Evolutionary conservation across 1,140 invertebrate species (phyloP).

Genomic region (Seison nebaliae): DNA sequence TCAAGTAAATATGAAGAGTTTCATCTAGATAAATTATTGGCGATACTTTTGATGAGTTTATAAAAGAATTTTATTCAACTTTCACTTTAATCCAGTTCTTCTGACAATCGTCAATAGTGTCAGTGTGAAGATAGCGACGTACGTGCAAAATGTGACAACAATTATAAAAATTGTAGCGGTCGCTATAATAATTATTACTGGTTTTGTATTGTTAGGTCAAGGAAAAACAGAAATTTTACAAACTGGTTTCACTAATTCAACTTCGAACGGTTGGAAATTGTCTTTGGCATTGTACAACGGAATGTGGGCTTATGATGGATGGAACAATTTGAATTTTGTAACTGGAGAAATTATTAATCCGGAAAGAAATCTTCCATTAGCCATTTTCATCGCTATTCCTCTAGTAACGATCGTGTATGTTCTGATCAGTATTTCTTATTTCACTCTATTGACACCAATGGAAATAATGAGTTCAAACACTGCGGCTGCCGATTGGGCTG

Average conservation of each 20-base stretch:
- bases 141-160: no score
- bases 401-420: conserved; percentile 42
- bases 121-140: no score
- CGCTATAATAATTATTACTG: no score
- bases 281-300: conserved; percentile 7
- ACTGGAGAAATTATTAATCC: conserved; percentile 66
- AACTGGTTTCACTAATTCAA: conserved; percentile 4
- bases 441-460: conserved; percentile 34
- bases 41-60: no score
- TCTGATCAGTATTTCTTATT: conserved; percentile 10
- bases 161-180: no score
- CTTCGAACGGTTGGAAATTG: not conserved
- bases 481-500: conserved; percentile 33
- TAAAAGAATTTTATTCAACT: no score
- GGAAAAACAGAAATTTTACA: conserved; percentile 7
- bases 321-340: conserved; percentile 29
- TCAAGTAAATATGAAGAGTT: no score
- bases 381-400: conserved; percentile 37
- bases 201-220: no score
- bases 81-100: no score
- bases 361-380: conserved; percentile 24
- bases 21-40: no score
- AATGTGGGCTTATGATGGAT: conserved; percentile 11
- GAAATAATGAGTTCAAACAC: conserved; percentile 30
- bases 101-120: no score